phyloP scores from a whole-genome alignment of 2,797 vertebrate species.

The Cirrhinus mrigala region DNA sequence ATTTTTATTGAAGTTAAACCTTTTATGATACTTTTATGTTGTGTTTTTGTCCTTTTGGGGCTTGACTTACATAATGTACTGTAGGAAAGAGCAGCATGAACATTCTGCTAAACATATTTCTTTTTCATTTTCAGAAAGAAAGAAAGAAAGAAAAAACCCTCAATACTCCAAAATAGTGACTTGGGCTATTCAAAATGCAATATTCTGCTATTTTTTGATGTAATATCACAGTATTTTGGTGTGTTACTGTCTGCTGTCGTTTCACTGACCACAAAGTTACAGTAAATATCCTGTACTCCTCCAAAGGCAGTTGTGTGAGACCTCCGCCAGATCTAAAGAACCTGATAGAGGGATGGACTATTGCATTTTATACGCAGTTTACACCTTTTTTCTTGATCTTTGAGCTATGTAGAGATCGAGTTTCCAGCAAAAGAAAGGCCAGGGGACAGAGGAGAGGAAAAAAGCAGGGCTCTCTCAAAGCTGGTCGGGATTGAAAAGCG shows the following conservation, averaged over 20 bases:
- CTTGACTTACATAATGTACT: neutral
- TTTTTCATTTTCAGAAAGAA: neutral
- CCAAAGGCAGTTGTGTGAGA: conserved; percentile 45
- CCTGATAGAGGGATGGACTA: conserved; percentile 84
- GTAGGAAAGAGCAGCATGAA: neutral
- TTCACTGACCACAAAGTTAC: conserved; percentile 7
- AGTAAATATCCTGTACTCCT: conserved; percentile 2
- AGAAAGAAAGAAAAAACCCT: too few species aligned
- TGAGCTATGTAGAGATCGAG: conserved; percentile 87
- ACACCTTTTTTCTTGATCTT: conserved; percentile 94
- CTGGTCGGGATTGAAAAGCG: conserved; percentile 92
- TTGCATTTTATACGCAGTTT: conserved; percentile 90
- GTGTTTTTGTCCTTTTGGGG: neutral
- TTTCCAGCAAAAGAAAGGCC: conserved; percentile 86
- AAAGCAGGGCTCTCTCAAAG: conserved; percentile 85
- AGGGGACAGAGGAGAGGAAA: conserved; percentile 57
- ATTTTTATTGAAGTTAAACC: neutral
- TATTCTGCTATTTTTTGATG: neutral
- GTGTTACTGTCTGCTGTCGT: neutral
- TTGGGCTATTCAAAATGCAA: neutral
- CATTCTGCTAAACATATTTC: neutral
- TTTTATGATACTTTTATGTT: neutral
- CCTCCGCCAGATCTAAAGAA: conserved; percentile 70
- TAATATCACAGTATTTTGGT: neutral
- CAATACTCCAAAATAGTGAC: neutral